Base-by-base conservation (phyloP, 2,888 invertebrate species). In the Lycia hirtaria region DNA sequence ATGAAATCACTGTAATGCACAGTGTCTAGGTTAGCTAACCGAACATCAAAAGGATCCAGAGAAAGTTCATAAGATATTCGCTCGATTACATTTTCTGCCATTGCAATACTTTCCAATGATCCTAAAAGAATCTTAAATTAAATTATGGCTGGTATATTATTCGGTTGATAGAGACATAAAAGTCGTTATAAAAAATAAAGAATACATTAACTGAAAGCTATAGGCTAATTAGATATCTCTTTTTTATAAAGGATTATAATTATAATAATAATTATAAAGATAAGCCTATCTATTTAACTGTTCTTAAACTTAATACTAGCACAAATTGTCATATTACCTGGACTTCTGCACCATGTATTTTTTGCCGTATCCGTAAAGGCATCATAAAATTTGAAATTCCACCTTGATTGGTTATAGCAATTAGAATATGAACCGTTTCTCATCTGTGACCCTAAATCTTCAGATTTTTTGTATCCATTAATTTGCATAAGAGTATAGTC, bases 21-120 rank as follows among this genome's bases (percentile, higher is more conserved):
- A 1, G 37, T 54, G 14, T 80, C 72, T 33, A 94, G 84, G 67
- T 95, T 95, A 1, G 75, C 76, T 44, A 93, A 66, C 49, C 93
- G 84, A 0, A 95, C 93, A 48, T 93, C 83, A 4, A 93, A 35
- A 0, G 94, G 92, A 76, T 95, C 94, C 70, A 92, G 85, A 5
- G 88, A 83, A 9, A 92, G 59, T 47, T 75, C 86, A 41, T 82
- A 84, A 0, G 94, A 90, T 59, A 95, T 93, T 64, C 93, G 93
- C 51, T 95, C 94, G 93, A 95, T 93, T 7, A 95, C 82, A 48
- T 83, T 79, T 77, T 95, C 95, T 17, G 90, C 83, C 73, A 93
- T 83, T 5, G 88, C 90, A 0, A 94, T 71, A 15, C 81, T 90
- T 79, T 95, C 94, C 2, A 93, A 78, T 0, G 93, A 83, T 10